Conservation (phyloP, 2,113 vertebrate genomes). For the Stercorarius parasiticus region DNA sequence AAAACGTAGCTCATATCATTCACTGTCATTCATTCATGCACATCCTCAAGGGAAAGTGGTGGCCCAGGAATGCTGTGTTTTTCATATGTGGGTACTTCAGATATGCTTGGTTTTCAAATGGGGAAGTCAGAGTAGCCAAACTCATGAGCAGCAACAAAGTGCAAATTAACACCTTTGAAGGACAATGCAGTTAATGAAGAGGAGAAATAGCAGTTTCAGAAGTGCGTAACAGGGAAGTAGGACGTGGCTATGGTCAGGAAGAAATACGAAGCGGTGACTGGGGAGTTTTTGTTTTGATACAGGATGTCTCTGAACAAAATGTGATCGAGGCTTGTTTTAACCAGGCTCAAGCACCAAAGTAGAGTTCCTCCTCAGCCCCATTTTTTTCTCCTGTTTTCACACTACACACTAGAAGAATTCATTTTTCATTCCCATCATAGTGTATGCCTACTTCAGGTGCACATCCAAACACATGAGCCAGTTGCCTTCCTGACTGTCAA, state of each 20-base stretch:
- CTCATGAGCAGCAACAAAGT: conserved; percentile 72
- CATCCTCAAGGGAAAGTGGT: background rate
- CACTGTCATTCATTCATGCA: background rate
- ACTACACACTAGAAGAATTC: background rate
- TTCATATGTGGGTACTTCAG: conserved; percentile 75
- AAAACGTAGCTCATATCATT: background rate
- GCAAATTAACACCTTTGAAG: conserved; percentile 72
- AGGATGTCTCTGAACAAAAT: background rate
- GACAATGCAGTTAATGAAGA: background rate
- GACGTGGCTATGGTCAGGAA: background rate
- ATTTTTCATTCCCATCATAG: background rate
- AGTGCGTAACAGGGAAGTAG: background rate
- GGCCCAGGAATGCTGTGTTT: background rate
- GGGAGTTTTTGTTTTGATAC: background rate
- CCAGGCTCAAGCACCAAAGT: background rate
- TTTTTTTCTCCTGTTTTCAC: background rate
- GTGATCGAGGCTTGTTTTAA: background rate
- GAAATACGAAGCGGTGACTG: background rate
- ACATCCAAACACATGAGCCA: conserved; percentile 51
- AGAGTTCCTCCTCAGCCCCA: background rate
- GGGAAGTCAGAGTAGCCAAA: conserved; percentile 75
- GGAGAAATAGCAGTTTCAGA: background rate
- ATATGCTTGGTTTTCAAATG: conserved; percentile 68
- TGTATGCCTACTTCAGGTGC: conserved; percentile 55
- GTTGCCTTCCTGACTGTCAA: conserved; percentile 49